Conservation (phyloP, 2,888 invertebrate species). For the Octonoba sinensis region DNA sequence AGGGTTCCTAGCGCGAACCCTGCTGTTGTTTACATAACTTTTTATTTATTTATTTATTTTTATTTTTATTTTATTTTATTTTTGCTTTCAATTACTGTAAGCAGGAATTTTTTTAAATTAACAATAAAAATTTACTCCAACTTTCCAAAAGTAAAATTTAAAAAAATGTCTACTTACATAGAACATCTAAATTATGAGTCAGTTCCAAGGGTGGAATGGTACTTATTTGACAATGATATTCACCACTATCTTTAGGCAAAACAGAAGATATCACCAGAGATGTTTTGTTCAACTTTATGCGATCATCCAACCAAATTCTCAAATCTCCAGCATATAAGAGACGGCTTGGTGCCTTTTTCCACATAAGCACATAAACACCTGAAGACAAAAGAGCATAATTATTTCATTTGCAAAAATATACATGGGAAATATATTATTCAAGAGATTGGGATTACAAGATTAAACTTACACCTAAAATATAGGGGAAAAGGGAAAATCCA, state of each 20-base stretch:
- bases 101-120: too few relatives aligned
- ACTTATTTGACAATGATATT: constrained; percentile 55
- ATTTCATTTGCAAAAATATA: neutral
- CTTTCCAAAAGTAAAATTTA: too few relatives aligned
- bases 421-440: neutral
- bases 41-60: too few relatives aligned
- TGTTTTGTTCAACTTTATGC: constrained; percentile 23
- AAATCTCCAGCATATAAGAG: constrained; percentile 48
- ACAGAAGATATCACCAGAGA: constrained; percentile 37
- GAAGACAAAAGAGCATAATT: neutral
- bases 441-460: too few relatives aligned
- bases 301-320: constrained; percentile 35
- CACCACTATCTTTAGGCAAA: constrained; percentile 48
- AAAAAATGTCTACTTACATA: constrained; percentile 40
- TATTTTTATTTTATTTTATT: too few relatives aligned
- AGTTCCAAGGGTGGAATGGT: constrained; percentile 54
- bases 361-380: constrained; percentile 55
- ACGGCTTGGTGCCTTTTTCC: constrained; percentile 45
- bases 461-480: too few relatives aligned
- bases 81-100: too few relatives aligned
- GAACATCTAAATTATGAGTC: constrained; percentile 51
- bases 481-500: too few relatives aligned
- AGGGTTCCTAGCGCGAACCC: too few relatives aligned
- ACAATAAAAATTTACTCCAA: too few relatives aligned
- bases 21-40: too few relatives aligned